Evolutionary conservation across 2,113 vertebrate genomes (phyloP), one percentile per base, ranked within the genome.

Genomic region (Colaptes auratus): DNA sequence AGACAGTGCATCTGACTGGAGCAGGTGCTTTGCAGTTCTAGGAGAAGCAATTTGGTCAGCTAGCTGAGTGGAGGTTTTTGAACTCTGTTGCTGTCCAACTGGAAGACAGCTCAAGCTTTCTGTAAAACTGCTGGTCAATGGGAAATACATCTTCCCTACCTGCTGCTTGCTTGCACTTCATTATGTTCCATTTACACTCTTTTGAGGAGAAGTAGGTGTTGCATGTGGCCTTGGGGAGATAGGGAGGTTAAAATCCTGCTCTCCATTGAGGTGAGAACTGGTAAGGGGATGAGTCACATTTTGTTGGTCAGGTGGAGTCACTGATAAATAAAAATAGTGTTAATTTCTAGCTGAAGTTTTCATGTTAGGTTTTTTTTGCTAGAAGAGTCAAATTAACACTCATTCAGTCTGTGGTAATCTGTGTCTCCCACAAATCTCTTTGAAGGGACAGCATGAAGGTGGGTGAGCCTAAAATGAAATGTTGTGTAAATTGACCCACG

Each of bases 51-150:
- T 50, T 73, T 7, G 52, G 23, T 84, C 61, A 55, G 35, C 39
- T 0, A 0, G 31, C 42, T 27, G 3, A 1, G 2, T 9, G 4
- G 25, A 17, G 10, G 23, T 7, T 36, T 53, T 48, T n/a, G 50
- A 60, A 16, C 20, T 35, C 6, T 4, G 0, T 1, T 31, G 25
- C 52, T n/a, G 3, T 53, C n/a, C 42, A 73, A 6, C 30, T n/a
- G 8, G 35, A 23, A 87, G 30, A 12, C 31, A 67, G 1, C 30
- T 55, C 1, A 0, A 39, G 36, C 52, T 78, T 79, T 30, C 28
- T 16, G 9, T 60, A 53, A 82, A 60, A 20, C 35, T 56, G 23
- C 9, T 69, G 17, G 33, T 53, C 36, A 11, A 4, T 35, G 33
- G 52, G 59, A 69, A 71, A 56, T 33, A 35, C 8, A 16, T 64